Percentiles rank a stretch among this genome's conserved stretches.
Conservation (phyloP, 2,888 invertebrate species). For the Spialia ferax region DNA sequence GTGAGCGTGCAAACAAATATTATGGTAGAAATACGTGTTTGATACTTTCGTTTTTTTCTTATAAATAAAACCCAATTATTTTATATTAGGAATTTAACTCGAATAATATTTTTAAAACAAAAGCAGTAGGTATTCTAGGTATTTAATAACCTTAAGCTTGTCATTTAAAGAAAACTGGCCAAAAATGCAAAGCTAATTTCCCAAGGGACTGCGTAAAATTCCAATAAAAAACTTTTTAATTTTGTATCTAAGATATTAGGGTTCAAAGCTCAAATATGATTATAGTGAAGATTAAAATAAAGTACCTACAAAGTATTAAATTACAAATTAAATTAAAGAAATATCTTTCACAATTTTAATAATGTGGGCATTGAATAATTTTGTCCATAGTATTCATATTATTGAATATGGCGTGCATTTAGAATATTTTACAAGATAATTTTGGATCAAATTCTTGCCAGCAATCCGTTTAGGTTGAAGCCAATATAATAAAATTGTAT, state of each 20-base stretch:
- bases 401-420: too few species aligned
- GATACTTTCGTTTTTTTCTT: neutral
- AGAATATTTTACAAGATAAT: neutral
- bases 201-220: neutral
- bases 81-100: too few species aligned
- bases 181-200: neutral
- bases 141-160: neutral
- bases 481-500: conserved; percentile 1
- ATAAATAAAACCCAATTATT: neutral
- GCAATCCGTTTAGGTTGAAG: conserved; percentile 1
- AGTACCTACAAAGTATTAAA: too few species aligned
- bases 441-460: neutral
- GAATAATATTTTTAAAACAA: too few species aligned
- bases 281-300: too few species aligned
- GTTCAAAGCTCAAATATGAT: too few species aligned
- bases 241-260: neutral
- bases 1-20: conserved; percentile 13
- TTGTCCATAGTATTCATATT: too few species aligned
- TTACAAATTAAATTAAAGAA: too few species aligned
- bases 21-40: neutral
- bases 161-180: neutral
- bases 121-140: too few species aligned
- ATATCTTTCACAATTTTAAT: too few species aligned
- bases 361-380: too few species aligned
- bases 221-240: neutral